These are phyloP conservation scores for Aplysina aerophoba DNA, from an alignment of 37 sponge, comb jelly and placozoan genomes.

Conservation along the genomic window DNA sequence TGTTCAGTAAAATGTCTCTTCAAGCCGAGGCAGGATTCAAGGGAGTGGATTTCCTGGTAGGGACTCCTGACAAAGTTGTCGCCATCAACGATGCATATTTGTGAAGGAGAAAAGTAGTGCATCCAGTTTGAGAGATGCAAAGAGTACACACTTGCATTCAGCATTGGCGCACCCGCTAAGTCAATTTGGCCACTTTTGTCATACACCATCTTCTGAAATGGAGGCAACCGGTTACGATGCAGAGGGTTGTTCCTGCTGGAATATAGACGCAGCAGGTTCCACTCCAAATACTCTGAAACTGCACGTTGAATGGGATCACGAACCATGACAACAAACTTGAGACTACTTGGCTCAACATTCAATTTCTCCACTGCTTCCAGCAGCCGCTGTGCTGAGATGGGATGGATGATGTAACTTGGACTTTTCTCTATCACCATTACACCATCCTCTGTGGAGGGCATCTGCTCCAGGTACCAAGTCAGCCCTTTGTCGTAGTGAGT, in stretches of 20 bases:
- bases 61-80: conserved; percentile 72
- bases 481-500: conserved; percentile 56
- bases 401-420: conserved; percentile 72
- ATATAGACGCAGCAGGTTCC: conserved; percentile 38
- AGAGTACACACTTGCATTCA: conserved; percentile 73
- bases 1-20: conserved; percentile 36
- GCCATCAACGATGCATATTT: conserved; percentile 84
- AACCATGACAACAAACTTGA: conserved; percentile 77
- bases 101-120: conserved; percentile 48
- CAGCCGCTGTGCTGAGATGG: conserved; percentile 39
- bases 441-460: conserved; percentile 45
- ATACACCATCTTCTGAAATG: conserved; percentile 58
- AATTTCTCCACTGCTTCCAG: neutral
- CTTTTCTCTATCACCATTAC: conserved; percentile 74
- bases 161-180: neutral
- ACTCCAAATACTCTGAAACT: conserved; percentile 90
- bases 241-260: neutral
- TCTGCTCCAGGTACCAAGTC: conserved; percentile 47
- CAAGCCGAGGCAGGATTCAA: conserved; percentile 77
- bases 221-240: conserved; percentile 10
- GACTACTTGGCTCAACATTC: neutral
- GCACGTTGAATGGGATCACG: conserved; percentile 81
- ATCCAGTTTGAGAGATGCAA: conserved; percentile 73
- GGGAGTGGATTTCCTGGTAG: conserved; percentile 37
- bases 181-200: conserved; percentile 32